A percentile compares a stretch with the other conserved stretches of the same genome.
Evolutionary conservation across 2,888 invertebrate species (phyloP).

Genomic region (Monoplex corrugatus): DNA sequence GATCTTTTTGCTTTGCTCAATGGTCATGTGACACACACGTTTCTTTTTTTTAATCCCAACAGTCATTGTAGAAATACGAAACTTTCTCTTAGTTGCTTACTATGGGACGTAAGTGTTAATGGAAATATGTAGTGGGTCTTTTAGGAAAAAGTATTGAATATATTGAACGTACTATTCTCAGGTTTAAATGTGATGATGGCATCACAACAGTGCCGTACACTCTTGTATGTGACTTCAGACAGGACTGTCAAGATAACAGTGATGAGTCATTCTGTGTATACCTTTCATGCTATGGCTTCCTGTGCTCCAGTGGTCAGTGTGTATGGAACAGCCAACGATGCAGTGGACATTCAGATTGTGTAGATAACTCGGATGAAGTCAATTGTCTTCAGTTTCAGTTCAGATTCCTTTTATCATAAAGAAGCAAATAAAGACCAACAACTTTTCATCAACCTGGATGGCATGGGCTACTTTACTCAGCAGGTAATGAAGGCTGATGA

Average conservation of each 20-base stretch:
- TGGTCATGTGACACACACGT: neutral
- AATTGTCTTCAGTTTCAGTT: no score
- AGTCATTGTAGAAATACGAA: neutral
- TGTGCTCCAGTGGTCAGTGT: neutral
- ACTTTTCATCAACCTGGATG: no score
- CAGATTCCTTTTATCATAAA: no score
- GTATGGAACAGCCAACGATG: neutral
- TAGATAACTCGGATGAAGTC: neutral
- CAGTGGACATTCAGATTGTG: neutral
- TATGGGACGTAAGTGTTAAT: neutral
- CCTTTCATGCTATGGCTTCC: neutral
- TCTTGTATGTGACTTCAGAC: neutral
- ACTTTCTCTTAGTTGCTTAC: neutral
- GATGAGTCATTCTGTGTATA: constrained; percentile 14
- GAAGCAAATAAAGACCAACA: no score
- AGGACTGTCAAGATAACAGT: neutral
- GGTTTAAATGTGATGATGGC: neutral
- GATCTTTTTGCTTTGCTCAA: neutral
- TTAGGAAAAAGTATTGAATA: neutral
- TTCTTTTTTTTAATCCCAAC: neutral
- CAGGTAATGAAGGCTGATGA: no score
- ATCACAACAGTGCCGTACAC: neutral
- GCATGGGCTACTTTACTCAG: no score
- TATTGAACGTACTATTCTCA: no score
- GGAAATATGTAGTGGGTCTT: neutral